A percentile compares a stretch with the other conserved stretches of the same genome.
Conservation (phyloP, 2,113 vertebrate species). For the Ranitomeya imitator region DNA sequence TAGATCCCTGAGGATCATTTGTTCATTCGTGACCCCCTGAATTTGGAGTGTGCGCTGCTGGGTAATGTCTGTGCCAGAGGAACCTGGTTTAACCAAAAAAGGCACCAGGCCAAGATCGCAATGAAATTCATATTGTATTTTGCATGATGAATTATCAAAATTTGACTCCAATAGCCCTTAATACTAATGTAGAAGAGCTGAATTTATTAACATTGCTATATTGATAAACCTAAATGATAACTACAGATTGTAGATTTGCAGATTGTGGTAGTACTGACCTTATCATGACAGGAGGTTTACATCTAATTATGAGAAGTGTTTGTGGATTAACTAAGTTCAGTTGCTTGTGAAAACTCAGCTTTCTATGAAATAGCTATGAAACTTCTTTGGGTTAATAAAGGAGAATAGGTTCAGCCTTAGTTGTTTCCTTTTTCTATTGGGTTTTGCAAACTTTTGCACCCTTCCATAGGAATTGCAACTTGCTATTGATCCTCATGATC, state of each 20-base stretch:
- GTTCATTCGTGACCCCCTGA: constrained; percentile 15
- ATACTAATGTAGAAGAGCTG: not conserved
- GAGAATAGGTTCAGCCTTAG: not conserved
- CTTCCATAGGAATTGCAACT: not conserved
- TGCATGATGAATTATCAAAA: not conserved
- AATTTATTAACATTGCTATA: not conserved
- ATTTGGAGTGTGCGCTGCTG: not conserved
- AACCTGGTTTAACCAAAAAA: constrained; percentile 3
- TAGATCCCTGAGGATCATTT: constrained; percentile 3
- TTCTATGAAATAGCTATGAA: too few relatives aligned
- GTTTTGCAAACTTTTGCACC: not conserved
- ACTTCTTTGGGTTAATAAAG: too few relatives aligned
- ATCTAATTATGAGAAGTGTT: not conserved
- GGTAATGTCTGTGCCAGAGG: not conserved
- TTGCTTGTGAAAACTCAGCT: not conserved
- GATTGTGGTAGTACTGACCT: not conserved
- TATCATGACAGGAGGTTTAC: not conserved
- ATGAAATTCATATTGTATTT: not conserved
- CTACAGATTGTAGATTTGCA: not conserved
- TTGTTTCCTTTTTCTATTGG: not conserved
- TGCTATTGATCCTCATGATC: too few relatives aligned
- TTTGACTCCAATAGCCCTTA: not conserved
- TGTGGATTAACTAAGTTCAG: not conserved
- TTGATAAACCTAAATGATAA: too few relatives aligned
- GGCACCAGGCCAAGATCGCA: not conserved